These are phyloP conservation scores for Scotopteryx bipunctaria DNA, from an alignment of 2,888 invertebrate species.

Conservation along the genomic window DNA sequence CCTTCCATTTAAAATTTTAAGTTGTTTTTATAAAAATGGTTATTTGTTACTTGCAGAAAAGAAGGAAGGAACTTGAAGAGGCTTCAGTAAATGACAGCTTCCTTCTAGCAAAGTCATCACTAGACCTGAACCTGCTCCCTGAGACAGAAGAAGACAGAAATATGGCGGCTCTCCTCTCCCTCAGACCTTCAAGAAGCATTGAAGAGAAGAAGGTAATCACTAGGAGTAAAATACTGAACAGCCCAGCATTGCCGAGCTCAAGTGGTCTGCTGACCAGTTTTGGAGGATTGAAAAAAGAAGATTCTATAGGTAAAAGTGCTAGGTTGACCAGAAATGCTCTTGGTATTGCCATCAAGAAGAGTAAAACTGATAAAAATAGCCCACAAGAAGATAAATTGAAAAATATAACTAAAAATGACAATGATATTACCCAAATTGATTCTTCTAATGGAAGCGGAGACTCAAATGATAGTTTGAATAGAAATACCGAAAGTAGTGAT, in stretches of 20 bases:
- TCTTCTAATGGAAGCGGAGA: background rate
- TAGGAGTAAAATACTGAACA: slow-evolving; percentile 78
- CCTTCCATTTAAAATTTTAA: too few relatives aligned
- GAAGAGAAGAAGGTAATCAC: slow-evolving; percentile 80
- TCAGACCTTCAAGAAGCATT: slow-evolving; percentile 85
- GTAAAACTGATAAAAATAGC: slow-evolving; percentile 8
- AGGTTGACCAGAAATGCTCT: slow-evolving; percentile 62
- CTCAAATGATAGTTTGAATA: background rate
- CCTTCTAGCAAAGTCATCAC: slow-evolving; percentile 88
- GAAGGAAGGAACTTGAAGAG: slow-evolving; percentile 89
- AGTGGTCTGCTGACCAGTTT: slow-evolving; percentile 75
- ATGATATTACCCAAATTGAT: background rate
- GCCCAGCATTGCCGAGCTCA: slow-evolving; percentile 82
- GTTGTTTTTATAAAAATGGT: too few relatives aligned
- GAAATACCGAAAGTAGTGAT: slow-evolving; percentile 1
- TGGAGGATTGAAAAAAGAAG: slow-evolving; percentile 82
- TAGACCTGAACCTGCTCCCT: slow-evolving; percentile 90
- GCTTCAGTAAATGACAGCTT: slow-evolving; percentile 86
- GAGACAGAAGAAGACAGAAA: slow-evolving; percentile 92
- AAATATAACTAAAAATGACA: background rate
- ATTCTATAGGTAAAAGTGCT: slow-evolving; percentile 67
- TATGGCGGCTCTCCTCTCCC: slow-evolving; percentile 89
- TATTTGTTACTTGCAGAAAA: slow-evolving; percentile 61
- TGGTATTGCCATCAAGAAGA: slow-evolving; percentile 70
- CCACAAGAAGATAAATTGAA: background rate